phyloP scores from a whole-genome alignment of 2,888 invertebrate genomes.

The Odontomyia ornata region DNA sequence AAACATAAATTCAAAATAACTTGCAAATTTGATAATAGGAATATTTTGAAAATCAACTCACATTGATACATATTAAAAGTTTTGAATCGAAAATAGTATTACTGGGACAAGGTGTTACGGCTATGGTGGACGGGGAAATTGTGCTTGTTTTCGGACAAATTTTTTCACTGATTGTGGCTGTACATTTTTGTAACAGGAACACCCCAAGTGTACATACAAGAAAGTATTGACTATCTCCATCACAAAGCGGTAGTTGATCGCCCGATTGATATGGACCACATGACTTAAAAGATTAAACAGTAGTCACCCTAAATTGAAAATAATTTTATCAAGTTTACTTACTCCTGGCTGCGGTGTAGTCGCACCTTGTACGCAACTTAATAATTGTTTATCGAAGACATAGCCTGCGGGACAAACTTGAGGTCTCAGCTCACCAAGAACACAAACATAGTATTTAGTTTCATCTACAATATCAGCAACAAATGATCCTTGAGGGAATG shows the following conservation, averaged over 20 bases:
- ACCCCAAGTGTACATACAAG: conserved; percentile 14
- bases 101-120: background rate
- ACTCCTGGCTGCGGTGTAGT: conserved; percentile 6
- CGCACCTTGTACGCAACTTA: background rate
- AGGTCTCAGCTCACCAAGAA: background rate
- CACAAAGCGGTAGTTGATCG: background rate
- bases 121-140: too few relatives aligned
- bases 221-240: background rate
- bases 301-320: background rate
- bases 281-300: background rate
- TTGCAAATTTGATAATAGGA: too few relatives aligned
- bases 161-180: background rate
- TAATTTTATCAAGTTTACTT: conserved; percentile 9
- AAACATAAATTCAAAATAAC: too few relatives aligned
- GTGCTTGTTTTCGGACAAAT: too few relatives aligned
- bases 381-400: background rate
- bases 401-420: conserved; percentile 4
- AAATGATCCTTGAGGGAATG: background rate
- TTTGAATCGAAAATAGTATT: background rate
- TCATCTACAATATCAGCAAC: background rate
- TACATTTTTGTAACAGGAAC: conserved; percentile 6
- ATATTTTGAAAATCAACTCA: too few relatives aligned
- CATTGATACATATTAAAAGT: too few relatives aligned
- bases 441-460: conserved; percentile 18
- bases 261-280: background rate